Conservation (phyloP, 1,140 invertebrate genomes). For the Thalassaphorura encarpata region DNA sequence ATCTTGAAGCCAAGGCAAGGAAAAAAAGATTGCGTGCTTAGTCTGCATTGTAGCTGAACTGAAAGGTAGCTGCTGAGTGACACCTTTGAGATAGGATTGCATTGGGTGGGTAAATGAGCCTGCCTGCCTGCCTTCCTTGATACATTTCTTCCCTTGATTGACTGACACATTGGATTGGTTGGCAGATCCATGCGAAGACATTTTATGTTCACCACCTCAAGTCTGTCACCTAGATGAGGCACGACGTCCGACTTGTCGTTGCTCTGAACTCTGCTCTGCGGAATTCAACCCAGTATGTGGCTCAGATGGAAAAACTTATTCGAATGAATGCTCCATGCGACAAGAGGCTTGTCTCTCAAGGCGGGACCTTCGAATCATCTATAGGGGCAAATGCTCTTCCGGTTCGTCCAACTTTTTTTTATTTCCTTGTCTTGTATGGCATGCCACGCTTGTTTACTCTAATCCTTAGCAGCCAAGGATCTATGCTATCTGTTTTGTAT, state of each 20-base stretch:
- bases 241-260: conserved; percentile 43
- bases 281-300: conserved; percentile 47
- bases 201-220: conserved; percentile 41
- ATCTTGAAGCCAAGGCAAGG: no score
- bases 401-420: no score
- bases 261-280: conserved; percentile 40
- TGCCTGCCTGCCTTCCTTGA: no score
- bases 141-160: background rate
- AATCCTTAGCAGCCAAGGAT: no score
- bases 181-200: conserved; percentile 46
- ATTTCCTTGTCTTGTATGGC: no score
- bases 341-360: conserved; percentile 40
- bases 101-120: no score
- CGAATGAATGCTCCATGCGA: conserved; percentile 40
- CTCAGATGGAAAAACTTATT: conserved; percentile 45
- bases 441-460: no score
- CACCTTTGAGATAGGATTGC: no score
- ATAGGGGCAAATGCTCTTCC: conserved; percentile 46
- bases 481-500: no score
- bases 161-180: no score
- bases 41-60: background rate
- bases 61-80: background rate
- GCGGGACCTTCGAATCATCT: conserved; percentile 38
- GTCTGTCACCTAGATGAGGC: conserved; percentile 44
- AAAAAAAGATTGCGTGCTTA: background rate